Base-by-base conservation (phyloP, 2,113 vertebrate species). In the Oreotrochilus melanogaster region DNA sequence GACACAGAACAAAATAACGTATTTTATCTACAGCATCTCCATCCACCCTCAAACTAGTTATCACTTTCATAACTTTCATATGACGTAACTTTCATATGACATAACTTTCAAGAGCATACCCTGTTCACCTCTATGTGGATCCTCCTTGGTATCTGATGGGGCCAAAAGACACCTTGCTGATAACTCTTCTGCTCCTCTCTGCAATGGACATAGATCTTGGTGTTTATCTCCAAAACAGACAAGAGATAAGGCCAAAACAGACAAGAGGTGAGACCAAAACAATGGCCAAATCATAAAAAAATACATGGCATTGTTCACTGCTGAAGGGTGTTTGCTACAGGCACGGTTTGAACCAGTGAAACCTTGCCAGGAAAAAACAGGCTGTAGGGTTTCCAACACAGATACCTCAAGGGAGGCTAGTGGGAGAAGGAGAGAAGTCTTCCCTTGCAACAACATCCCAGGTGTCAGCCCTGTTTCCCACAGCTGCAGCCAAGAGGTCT, bases 311-410 rank as follows among this genome's bases (percentile, higher is more conserved):
- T 4, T 4, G 0, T 50, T 85, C 2, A 1, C 60, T 66, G 70
- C n/a, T 7, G 1, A 71, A 75, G 18, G 9, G 12, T 61, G 30
- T 39, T 43, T 62, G 48, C 57, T 42, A 30, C 24, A 30, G 37
- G 15, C 16, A n/a, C 0, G 0, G 31, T 60, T 86, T 42, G 22
- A 35, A 62, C 7, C 11, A 12, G 48, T 19, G 8, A 48, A 88
- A 58, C 3, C 3, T 11, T 10, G 60, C 11, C 48, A 69, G n/a
- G 3, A 48, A 56, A 24, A 31, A 83, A 24, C 5, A 1, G 7
- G 16, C 8, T 4, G 4, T 13, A 24, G 14, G 31, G 3, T 16
- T 75, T 58, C 43, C n/a, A 53, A 2, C 10, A 43, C 21, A 7
- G 18, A 78, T 45, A 33, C 3, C 31, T 37, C 6, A 1, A 18